These are phyloP conservation scores for Linepithema humile DNA, from an alignment of 1,140 invertebrate genomes.

Conservation along the genomic window DNA sequence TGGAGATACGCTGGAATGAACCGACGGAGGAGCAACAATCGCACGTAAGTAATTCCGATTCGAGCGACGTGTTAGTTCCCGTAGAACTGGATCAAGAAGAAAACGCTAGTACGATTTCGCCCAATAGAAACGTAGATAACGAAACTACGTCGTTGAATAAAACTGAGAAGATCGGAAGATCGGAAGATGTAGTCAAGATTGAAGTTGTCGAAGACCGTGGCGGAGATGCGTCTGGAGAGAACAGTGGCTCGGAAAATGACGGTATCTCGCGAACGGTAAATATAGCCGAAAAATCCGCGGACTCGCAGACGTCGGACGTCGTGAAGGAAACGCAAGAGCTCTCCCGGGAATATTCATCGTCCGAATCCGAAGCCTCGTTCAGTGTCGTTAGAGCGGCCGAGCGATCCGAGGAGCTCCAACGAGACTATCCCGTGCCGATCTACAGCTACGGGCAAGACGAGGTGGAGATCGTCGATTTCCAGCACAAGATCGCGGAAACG, in stretches of 20 bases:
- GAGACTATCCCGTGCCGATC: constrained; percentile 71
- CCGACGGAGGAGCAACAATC: neutral
- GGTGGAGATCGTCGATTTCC: constrained; percentile 83
- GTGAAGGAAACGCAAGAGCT: constrained; percentile 69
- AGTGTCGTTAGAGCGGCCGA: constrained; percentile 29
- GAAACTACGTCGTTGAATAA: neutral
- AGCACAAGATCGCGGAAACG: constrained; percentile 60
- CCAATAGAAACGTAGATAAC: neutral
- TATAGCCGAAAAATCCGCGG: neutral
- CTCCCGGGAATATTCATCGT: constrained; percentile 54
- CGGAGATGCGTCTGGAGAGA: neutral
- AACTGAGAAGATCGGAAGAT: neutral
- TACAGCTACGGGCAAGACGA: constrained; percentile 78
- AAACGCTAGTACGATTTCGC: constrained; percentile 4
- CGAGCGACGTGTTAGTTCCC: neutral
- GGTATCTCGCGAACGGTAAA: neutral
- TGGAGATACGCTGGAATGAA: neutral
- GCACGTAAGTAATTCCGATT: constrained; percentile 54
- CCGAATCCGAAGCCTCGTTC: constrained; percentile 38
- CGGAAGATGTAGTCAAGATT: neutral
- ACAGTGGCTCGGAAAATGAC: neutral
- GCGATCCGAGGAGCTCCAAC: constrained; percentile 73
- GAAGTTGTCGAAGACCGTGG: neutral
- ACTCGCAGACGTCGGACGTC: constrained; percentile 30
- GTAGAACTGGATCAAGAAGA: neutral